Evolutionary conservation across 1,140 invertebrate species (phyloP), one percentile per base, ranked within the genome.

Genomic region (Asobara japonica): DNA sequence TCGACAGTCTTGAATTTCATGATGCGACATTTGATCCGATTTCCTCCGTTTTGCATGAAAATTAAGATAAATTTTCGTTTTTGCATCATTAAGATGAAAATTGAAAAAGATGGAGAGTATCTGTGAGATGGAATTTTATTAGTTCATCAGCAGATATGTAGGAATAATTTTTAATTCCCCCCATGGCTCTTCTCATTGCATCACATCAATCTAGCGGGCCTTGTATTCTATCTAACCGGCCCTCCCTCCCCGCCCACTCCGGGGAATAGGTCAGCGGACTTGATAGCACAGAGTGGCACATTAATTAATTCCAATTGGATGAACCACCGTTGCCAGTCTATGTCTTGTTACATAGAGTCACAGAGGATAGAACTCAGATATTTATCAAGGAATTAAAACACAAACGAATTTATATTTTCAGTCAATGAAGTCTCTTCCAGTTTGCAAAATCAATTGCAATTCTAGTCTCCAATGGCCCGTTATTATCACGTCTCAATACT

Each of bases 271-370:
- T 72, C 74, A 75, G 74, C 69, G 51, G 69, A 64, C 68, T 66
- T 72, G 70, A 73, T 73, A 73, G 62, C 62, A 76, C 56, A 66
- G 48, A 73, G 74, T 69, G 68, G 68, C 68, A 69, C 61, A 74
- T 74, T 74, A 76, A 76, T 76, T 76, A 65, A 73, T 70, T 72
- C 74, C 72, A 76, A 76, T 76, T 76, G 75, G 22, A 70, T 69
- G 61, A 64, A 65, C 56, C 69, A 56, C 51, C 51, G 51, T 25
- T 56, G 45, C 62, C 20, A 45, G 48, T 51, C 8, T 64, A 51
- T 51, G 51, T 56, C n/a, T n/a, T n/a, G 51, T 22, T 25, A 56
- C 51, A 56, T 8, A 20, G 22, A 20, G 33, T 61, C 13, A n/a
- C n/a, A n/a, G n/a, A n/a, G n/a, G n/a, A n/a, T n/a, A n/a, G n/a